phyloP scores from a whole-genome alignment of 2,797 vertebrate species.

The Mormyrops boulengeri region DNA sequence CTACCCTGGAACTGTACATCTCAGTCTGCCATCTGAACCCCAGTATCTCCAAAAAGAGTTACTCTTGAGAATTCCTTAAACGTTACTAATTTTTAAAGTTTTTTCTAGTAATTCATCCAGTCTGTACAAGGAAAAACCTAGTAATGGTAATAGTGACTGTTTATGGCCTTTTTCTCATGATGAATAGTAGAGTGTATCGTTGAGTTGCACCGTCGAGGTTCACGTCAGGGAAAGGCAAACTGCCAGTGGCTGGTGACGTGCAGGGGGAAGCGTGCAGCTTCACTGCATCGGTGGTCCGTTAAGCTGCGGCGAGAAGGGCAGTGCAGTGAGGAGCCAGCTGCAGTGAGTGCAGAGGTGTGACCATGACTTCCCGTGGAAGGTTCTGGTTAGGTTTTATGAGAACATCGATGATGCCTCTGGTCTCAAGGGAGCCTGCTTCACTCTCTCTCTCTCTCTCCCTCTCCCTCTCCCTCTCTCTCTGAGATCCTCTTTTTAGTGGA shows the following conservation, averaged over 20 bases:
- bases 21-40: neutral
- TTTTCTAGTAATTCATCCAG: neutral
- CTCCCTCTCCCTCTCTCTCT: neutral
- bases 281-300: neutral
- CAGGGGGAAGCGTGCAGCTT: neutral
- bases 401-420: neutral
- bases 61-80: neutral
- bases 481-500: neutral
- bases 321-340: neutral
- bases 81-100: neutral
- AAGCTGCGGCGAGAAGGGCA: neutral
- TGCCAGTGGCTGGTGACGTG: neutral
- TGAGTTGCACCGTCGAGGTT: neutral
- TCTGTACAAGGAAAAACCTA: neutral
- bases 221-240: neutral
- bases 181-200: neutral
- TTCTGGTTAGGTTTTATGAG: neutral
- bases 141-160: neutral
- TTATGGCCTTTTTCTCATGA: neutral
- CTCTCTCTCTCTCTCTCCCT: neutral
- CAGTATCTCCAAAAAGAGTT: neutral
- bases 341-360: neutral
- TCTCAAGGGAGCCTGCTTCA: neutral
- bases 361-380: neutral
- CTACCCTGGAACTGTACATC: neutral